A percentile compares a stretch with the other conserved stretches of the same genome.
Evolutionary conservation across 2,888 invertebrate species (phyloP).

Genomic region (Nephrocerus scutellatus): DNA sequence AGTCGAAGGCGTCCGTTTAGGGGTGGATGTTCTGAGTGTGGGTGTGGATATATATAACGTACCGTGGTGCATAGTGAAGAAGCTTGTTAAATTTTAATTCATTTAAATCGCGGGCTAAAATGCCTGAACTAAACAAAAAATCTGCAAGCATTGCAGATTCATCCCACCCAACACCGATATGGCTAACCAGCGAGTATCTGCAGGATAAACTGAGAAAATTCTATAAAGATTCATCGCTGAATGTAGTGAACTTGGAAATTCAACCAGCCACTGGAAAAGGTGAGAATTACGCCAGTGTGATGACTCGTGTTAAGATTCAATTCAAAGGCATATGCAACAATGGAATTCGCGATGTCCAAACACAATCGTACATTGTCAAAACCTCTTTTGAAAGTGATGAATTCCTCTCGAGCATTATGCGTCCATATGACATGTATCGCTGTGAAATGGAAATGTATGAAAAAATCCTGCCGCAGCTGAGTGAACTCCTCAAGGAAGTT

Average conservation of each 20-base stretch:
- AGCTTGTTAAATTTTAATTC: too few relatives aligned
- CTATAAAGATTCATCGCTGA: constrained; percentile 27
- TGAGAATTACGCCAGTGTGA: constrained; percentile 36
- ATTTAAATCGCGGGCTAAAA: too few relatives aligned
- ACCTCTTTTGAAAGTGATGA: constrained; percentile 32
- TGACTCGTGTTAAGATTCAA: constrained; percentile 29
- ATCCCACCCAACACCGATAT: too few relatives aligned
- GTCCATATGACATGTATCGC: constrained; percentile 28
- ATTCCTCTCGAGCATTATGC: constrained; percentile 24
- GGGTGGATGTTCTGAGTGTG: constrained; percentile 28
- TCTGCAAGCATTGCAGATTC: constrained; percentile 10
- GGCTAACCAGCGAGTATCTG: constrained; percentile 34
- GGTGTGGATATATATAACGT: constrained; percentile 21
- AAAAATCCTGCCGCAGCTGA: constrained; percentile 32
- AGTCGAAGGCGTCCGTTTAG: too few relatives aligned
- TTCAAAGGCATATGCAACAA: constrained; percentile 12
- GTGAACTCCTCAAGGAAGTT: constrained; percentile 21
- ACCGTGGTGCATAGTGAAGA: too few relatives aligned
- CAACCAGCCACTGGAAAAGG: constrained; percentile 34
- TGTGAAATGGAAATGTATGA: constrained; percentile 40
- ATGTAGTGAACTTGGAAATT: constrained; percentile 23
- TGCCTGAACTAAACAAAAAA: background rate
- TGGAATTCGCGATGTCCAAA: too few relatives aligned
- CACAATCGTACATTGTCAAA: constrained; percentile 32
- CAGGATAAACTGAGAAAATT: constrained; percentile 26